Base-by-base conservation (phyloP, 2,113 vertebrate genomes). In the Phrynosoma blainvillii region DNA sequence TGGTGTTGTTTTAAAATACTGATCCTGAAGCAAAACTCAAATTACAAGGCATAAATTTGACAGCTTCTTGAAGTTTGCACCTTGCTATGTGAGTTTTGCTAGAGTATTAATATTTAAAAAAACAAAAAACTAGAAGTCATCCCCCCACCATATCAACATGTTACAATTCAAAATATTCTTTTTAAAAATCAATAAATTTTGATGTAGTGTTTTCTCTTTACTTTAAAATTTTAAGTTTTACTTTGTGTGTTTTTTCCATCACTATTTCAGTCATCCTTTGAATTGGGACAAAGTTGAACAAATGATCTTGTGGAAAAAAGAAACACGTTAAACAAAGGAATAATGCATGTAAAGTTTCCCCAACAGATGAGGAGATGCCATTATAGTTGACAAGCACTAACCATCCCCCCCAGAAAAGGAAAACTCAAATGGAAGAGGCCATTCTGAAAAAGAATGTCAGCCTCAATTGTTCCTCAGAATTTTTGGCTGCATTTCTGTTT, bases 401-500 rank as follows among this genome's bases (percentile, higher is more conserved):
- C 13, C 13, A 62, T 62, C 59, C 59, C 59, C 36, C 3, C 59
- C 59, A 62, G 14, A 62, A 18, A 80, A 23, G 14, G 73, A 25
- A 52, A 16, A 6, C 13, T 7, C 8, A 23, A 93, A 68, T 14
- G 27, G 25, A 85, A 59, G 91, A 91, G 91, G 88, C 82, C 75
- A 84, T 94, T 94, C 91, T 94, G 79, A 89, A 90, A 89, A 92
- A 87, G 91, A 95, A 93, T 85, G 84, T 59, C 84, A 54, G 82
- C 88, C 93, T 94, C 88, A 90, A 88, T 92, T 92, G 91, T 90
- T 91, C 89, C 93, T 89, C 88, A 93, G 88, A 86, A 14, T 92
- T 88, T 90, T 93, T 94, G 0, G 0, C 87, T 91, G 79, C 88
- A 89, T 90, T 77, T 92, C 40, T 68, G 40, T 92, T 90, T 90